phyloP scores from a whole-genome alignment of 1,140 invertebrate species.

The Phymastichus coffea region DNA sequence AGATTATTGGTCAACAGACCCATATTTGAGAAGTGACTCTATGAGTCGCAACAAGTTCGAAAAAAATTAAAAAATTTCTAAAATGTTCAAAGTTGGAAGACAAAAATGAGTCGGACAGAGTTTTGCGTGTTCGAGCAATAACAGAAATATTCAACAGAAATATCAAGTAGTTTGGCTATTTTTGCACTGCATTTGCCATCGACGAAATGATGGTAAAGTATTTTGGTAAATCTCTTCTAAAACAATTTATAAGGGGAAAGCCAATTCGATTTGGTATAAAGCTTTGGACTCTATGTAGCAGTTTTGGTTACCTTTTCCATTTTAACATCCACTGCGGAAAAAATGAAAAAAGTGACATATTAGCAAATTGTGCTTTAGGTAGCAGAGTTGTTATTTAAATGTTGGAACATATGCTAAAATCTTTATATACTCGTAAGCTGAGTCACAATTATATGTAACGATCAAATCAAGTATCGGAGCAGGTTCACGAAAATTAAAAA shows the following conservation, averaged over 20 bases:
- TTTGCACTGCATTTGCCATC: slow-evolving; percentile 13
- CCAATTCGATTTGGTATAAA: slow-evolving; percentile 23
- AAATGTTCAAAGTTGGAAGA: slow-evolving; percentile 12
- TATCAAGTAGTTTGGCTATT: slow-evolving; percentile 17
- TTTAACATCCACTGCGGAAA: neutral
- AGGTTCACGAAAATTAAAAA: too few relatives aligned
- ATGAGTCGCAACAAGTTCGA: slow-evolving; percentile 18
- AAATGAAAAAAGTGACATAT: neutral
- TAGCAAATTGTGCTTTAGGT: neutral
- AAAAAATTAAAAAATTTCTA: slow-evolving; percentile 19
- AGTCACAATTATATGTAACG: neutral
- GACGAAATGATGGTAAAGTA: slow-evolving; percentile 26
- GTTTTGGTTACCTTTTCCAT: neutral
- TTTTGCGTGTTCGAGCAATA: slow-evolving; percentile 17
- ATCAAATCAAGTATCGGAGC: too few relatives aligned
- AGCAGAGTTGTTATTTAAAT: neutral
- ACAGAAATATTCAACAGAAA: slow-evolving; percentile 21
- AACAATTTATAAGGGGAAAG: slow-evolving; percentile 21
- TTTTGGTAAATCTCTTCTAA: neutral
- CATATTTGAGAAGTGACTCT: neutral
- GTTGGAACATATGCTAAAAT: neutral
- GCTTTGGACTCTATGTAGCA: slow-evolving; percentile 1
- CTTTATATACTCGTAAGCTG: neutral
- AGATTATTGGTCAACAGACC: slow-evolving; percentile 25
- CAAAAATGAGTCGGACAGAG: slow-evolving; percentile 7